These are phyloP conservation scores for Coregonus sp. DNA, from an alignment of 2,797 vertebrate genomes.

Conservation along the genomic window DNA sequence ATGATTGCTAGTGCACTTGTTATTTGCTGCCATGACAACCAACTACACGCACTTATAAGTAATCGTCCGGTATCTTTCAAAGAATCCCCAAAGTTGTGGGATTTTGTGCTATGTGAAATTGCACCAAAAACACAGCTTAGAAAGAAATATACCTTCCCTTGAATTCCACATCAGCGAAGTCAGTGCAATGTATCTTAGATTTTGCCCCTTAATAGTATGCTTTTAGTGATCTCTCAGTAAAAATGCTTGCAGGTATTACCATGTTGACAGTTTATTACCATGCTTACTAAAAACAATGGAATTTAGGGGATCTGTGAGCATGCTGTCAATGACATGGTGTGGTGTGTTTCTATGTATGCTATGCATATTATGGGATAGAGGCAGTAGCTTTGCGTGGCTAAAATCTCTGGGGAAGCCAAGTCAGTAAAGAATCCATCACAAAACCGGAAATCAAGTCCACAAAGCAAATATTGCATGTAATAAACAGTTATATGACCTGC, in stretches of 20 bases:
- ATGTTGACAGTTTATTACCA: neutral
- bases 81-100: neutral
- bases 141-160: too few species aligned
- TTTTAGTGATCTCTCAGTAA: neutral
- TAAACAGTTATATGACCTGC: too few species aligned
- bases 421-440: too few species aligned
- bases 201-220: too few species aligned
- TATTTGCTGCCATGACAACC: too few species aligned
- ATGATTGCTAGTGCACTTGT: too few species aligned
- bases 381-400: neutral
- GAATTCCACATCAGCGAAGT: neutral
- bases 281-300: neutral
- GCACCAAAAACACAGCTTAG: neutral
- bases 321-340: neutral
- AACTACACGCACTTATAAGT: too few species aligned
- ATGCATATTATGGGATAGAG: neutral
- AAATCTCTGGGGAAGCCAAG: too few species aligned
- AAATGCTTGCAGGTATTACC: neutral
- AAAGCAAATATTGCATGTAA: too few species aligned
- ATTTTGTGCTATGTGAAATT: neutral
- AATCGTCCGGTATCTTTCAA: neutral
- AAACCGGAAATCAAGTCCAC: too few species aligned
- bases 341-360: neutral
- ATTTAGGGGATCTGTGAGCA: too few species aligned
- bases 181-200: neutral